Base-by-base conservation (phyloP, 2,888 invertebrate genomes). In the Apotomis capreana region DNA sequence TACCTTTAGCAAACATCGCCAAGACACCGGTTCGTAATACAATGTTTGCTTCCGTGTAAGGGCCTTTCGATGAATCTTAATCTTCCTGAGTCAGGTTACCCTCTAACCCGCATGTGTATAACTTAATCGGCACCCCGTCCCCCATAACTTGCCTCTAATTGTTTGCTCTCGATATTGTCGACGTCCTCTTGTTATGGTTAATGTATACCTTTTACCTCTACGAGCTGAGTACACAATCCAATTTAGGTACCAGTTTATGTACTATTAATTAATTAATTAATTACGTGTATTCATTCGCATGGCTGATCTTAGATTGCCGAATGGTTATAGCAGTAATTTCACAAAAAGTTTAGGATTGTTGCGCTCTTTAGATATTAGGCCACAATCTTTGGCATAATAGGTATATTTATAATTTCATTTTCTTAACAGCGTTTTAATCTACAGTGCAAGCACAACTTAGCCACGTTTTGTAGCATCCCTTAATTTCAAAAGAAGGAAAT, bases 101-200 rank as follows among this genome's bases (percentile, higher is more conserved):
- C 89, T 89, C 78, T 89, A 90, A 87, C 92, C 92, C 92, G 92
- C 89, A 92, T 92, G 87, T 89, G 87, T 91, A 90, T 92, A 92
- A 91, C 92, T 92, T 92, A 92, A 92, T 93, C 91, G 91, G 85
- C 87, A 81, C 88, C 90, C 87, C 85, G 74, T 78, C 81, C 82
- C 49, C 88, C 89, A 84, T 88, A 88, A 89, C 87, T 89, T 89
- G 86, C 89, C 87, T 90, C 89, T 93, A 93, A 93, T 92, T 93
- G 92, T 93, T 93, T 93, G 90, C 92, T 87, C 87, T 84, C 89
- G 87, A 92, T 92, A 92, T 92, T 92, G 91, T 91, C 87, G 89
- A 90, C 85, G 89, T 86, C 86, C 89, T 76, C 76, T 79, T 82
- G 81, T 81, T 80, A 80, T 81, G 79, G 80, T 80, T 79, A 81